Evolutionary conservation across 2,113 vertebrate genomes (phyloP), one percentile per base, ranked within the genome.

Genomic region (Burhinus bistriatus): DNA sequence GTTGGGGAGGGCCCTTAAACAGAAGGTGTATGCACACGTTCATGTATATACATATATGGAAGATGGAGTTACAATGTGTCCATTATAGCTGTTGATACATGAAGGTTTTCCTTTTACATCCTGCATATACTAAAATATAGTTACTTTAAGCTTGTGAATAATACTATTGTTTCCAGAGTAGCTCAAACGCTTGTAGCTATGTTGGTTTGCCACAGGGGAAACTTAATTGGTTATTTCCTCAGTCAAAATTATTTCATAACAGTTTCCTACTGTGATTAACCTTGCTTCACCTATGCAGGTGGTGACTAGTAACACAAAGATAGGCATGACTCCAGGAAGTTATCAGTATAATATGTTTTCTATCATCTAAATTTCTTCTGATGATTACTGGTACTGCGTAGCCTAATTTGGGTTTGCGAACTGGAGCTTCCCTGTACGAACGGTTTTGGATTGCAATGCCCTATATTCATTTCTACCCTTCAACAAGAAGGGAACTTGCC

Each of bases 151-250:
- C 22, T 45, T 57, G 15, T 92, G 83, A 85, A 65, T 82, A 54
- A 40, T 40, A 12, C 44, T 69, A 8, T 73, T 94, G 34, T 91
- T 96, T 66, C 58, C 73, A 65, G 49, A 55, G 57, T 25, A 65
- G 15, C 64, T 87, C 52, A 49, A 59, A 85, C 1, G 1, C 70
- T 83, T 90, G n/a, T 30, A 87, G 34, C 52, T 71, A n/a, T 38
- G 27, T 20, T 84, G 45, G 27, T 72, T 91, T 89, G 83, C 58
- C 11, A 2, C 54, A 65, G 16, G 62, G 52, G 52, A 89, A 91
- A 38, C 54, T 80, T 93, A 93, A 94, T 94, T 89, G n/a, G 54
- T 94, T 87, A 97, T 85, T 95, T 95, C 91, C 91, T 91, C 69
- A 19, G 57, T 87, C 62, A 79, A 85, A 93, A 87, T 58, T 70